Percentiles rank a stretch among this genome's conserved stretches.
These are phyloP conservation scores for Drosophila aff. DNA, from an alignment of 1,140 invertebrate species.

Conservation along the genomic window DNA sequence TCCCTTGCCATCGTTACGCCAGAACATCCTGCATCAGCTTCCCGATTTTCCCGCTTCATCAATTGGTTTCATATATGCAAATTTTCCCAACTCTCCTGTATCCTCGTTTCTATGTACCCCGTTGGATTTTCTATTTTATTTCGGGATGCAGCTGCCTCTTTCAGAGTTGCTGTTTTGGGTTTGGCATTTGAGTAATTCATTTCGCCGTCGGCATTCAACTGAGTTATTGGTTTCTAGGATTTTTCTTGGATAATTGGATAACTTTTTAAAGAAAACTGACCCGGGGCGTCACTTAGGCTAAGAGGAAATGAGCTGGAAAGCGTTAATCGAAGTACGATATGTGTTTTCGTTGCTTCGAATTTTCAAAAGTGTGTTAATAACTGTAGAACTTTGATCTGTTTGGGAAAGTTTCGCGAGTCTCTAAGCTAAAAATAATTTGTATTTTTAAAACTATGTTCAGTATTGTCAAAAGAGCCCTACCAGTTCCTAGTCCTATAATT, in stretches of 20 bases:
- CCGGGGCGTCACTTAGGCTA: background rate
- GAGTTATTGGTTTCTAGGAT: constrained; percentile 5
- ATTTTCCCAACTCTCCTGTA: constrained; percentile 45
- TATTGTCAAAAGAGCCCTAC: too few species aligned
- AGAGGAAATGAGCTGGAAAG: background rate
- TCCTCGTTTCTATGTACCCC: background rate
- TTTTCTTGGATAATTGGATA: background rate
- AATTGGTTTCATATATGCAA: constrained; percentile 78
- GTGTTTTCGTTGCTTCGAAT: background rate
- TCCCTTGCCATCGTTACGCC: background rate
- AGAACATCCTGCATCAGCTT: constrained; percentile 53
- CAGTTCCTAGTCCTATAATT: background rate
- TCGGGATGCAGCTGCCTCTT: constrained; percentile 61
- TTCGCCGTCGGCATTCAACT: constrained; percentile 15
- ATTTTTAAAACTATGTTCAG: too few species aligned
- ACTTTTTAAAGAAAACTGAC: background rate
- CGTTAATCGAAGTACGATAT: background rate
- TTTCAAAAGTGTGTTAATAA: background rate
- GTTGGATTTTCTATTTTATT: constrained; percentile 33
- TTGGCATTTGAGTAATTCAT: constrained; percentile 26
- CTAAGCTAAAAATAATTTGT: background rate
- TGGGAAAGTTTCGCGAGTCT: background rate
- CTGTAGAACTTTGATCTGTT: background rate
- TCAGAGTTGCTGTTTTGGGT: constrained; percentile 13
- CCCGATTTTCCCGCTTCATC: constrained; percentile 12